Evolutionary conservation across 2,888 invertebrate genomes (phyloP), one percentile per base, ranked within the genome.

Genomic region (Spatulosminthurus flaviceps): DNA sequence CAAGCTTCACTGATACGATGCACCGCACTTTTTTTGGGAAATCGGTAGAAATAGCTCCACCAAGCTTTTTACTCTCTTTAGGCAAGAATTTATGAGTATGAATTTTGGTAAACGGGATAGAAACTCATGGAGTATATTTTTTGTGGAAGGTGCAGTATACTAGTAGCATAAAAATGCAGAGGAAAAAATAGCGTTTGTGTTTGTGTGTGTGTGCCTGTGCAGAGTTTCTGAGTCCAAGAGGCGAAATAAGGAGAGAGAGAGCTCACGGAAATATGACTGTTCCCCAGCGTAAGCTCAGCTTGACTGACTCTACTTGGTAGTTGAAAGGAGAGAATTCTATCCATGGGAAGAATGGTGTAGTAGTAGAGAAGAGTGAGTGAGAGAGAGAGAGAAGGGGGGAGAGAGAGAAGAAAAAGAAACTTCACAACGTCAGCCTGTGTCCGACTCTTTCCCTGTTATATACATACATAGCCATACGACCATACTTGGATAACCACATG

Each of bases 341-440:
- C n/a, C n/a, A n/a, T n/a, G n/a, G n/a, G 41, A 34, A 41, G 29
- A 28, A 22, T 29, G n/a, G 41, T 43, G 43, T 5, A 71, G 22
- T 42, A 22, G 42, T 16, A 43, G 43, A 42, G 22, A 24, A 71
- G 43, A 43, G 24, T 13, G 26, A 22, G 60, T 51, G 28, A 7
- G 28, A 26, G 51, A 21, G 28, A 4, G 51, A 73, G 22, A 60
- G 74, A 28, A 26, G n/a, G 61, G n/a, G 74, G 21, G 21, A 24
- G 71, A 9, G 9, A 42, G 21, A 73, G 78, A 78, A 75, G 80
- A 81, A 80, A 78, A 79, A 81, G 79, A 82, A 80, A 81, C 79
- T 79, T 76, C 77, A 81, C 71, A 81, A 75, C 74, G 64, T 69
- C 75, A 69, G 73, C 51, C 64, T 66, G 26, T 66, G 24, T 66